Evolutionary conservation across 1,140 invertebrate species (phyloP), one percentile per base, ranked within the genome.

Genomic region (Brachionus rotundiformis): DNA sequence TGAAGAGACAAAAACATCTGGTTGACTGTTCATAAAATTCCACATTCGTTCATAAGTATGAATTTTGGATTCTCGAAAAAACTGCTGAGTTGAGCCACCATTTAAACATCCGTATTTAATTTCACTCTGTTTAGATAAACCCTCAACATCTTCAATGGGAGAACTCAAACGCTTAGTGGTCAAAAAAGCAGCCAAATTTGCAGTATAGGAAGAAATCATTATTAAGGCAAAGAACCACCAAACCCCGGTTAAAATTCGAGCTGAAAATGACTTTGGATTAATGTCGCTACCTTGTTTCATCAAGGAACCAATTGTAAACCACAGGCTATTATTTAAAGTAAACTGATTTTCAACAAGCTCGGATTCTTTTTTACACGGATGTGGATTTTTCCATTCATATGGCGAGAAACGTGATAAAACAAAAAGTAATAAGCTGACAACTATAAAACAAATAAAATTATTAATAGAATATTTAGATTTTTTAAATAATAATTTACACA

Each of bases 191-290:
- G 96, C 95, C 81, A 98, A 90, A 88, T 99, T 99, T 59, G 96
- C 96, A 16, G 96, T 98, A 88, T 98, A 99, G 11, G 95, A 98
- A 44, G 95, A 98, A 82, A 98, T 96, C 81, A 99, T 91, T 85
- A 99, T 98, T 23, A 99, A 90, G 0, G 96, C 98, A 88, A 99
- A 99, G 89, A 99, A 98, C 96, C 96, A 99, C 96, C 96, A 99
- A 0, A 96, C 95, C 65, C 94, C 94, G 2, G 95, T 95, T 0
- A 98, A 95, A 84, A 98, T 95, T 33, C 96, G 90, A 3, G 96
- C 96, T 0, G 94, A 95, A 81, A 95, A 91, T 1, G 95, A 87
- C 31, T 85, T 82, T 0, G 87, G 87, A 19, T 86, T 85, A 2
- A 88, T 85, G 39, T 88, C 88, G 79, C 86, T 87, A 59, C 87